Evolutionary conservation across 2,888 invertebrate genomes (phyloP).

Genomic region (Phyllotreta cruciferae): DNA sequence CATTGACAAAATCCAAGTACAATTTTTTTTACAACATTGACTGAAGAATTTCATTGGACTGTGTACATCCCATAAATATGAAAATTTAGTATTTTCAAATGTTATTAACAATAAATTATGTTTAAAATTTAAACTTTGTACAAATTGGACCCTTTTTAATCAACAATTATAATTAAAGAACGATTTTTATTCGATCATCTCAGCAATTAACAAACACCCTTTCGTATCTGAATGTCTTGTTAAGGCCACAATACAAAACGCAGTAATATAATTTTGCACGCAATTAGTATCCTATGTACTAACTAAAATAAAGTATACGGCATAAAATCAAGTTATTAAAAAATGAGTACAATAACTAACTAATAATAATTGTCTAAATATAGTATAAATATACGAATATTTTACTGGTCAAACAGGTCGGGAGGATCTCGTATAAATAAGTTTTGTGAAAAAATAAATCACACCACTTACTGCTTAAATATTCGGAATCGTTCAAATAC

Average conservation of each 20-base stretch:
- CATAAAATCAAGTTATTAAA: constrained; percentile 20
- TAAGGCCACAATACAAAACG: constrained; percentile 25
- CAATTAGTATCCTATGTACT: constrained; percentile 19
- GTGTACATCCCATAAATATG: background rate
- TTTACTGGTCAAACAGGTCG: constrained; percentile 9
- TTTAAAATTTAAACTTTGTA: constrained; percentile 2
- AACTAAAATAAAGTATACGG: constrained; percentile 21
- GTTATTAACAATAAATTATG: too few relatives aligned
- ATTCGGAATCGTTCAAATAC: constrained; percentile 20
- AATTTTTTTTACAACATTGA: background rate
- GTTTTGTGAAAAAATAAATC: constrained; percentile 18
- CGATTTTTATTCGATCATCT: background rate
- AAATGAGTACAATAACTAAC: constrained; percentile 1
- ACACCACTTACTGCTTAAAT: constrained; percentile 13
- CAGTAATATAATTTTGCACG: constrained; percentile 26
- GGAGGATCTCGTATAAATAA: constrained; percentile 5
- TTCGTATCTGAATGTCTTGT: constrained; percentile 23
- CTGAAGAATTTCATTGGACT: background rate
- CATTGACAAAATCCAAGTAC: background rate
- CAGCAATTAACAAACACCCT: constrained; percentile 14
- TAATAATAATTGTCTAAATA: constrained; percentile 23
- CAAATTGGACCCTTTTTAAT: constrained; percentile 1
- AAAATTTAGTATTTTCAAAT: constrained; percentile 1
- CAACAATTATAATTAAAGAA: constrained; percentile 1
- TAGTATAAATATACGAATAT: constrained; percentile 22